Base-by-base conservation (phyloP, 1,140 invertebrate species). In the Sitobion miscanthi region DNA sequence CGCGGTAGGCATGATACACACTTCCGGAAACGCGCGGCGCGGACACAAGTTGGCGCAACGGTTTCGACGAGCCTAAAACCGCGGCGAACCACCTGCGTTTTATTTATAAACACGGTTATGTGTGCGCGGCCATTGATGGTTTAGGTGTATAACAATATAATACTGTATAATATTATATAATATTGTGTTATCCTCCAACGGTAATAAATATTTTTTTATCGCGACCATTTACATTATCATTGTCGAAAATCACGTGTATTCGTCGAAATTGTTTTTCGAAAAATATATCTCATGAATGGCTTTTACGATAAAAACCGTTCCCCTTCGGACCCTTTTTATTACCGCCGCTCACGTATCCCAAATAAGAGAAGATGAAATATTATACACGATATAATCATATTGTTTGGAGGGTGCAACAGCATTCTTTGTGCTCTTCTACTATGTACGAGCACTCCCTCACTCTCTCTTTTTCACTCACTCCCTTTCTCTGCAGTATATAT, bases 351-450 rank as follows among this genome's bases (percentile, higher is more conserved):
- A 2, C 87, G 47, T 45, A 47, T 85, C 14, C 45, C 25, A 14
- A 38, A 89, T 57, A 89, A 23, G 25, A 11, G 57, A 69, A 62
- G n/a, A 62, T 17, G 17, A 69, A 45, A 90, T 45, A 42, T 45
- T 62, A 42, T 42, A 9, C 23, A 45, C 30, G 30, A 20, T 90
- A 90, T n/a, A 42, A 89, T 90, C 57, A 69, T 90, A 93, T 93
- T 86, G 91, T 93, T 93, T 82, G 47, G 49, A 38, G 90, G 90
- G 90, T 30, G 82, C 82, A 83, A 54, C 91, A 49, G 82, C 83
- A 92, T 92, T 92, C 49, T 86, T 85, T 17, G 1, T 35, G 9
- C 77, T 30, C 35, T 7, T 25, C 35, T 49, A 30, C 25, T 54
- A 77, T 77, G n/a, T 54, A 69, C 82, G 4, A 30, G 7, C 17